Percentiles rank a stretch among this genome's conserved stretches.
phyloP scores from a whole-genome alignment of 1,140 invertebrate species.

The Vanessa tameamea region DNA sequence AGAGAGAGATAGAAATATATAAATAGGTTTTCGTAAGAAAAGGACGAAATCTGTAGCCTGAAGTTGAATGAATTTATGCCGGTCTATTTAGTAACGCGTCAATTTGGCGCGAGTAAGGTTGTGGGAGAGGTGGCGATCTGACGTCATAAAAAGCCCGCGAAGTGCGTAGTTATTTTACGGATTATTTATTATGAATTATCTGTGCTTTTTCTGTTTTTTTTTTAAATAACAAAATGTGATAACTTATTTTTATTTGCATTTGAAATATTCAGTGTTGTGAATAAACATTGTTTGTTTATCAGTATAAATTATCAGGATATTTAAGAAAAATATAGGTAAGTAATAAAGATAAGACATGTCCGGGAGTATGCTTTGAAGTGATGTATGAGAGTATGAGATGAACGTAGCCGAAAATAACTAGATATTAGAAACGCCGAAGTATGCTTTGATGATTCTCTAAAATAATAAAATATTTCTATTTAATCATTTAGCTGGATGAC shows the following conservation, averaged over 20 bases:
- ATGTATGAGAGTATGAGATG: conserved; percentile 61
- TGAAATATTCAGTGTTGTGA: conserved; percentile 18
- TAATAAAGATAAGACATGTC: conserved; percentile 66
- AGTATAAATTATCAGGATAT: conserved; percentile 21
- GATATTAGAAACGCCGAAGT: conserved; percentile 41
- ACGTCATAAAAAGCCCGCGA: conserved; percentile 64
- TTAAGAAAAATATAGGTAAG: conserved; percentile 36
- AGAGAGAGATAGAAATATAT: conserved; percentile 49
- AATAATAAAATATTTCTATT: too few relatives aligned
- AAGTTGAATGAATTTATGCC: conserved; percentile 79
- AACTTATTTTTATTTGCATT: conserved; percentile 14
- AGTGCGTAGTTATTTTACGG: conserved; percentile 33
- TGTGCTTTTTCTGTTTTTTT: conserved; percentile 4
- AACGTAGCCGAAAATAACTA: conserved; percentile 59
- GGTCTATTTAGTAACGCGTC: conserved; percentile 78
- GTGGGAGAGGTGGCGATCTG: conserved; percentile 48
- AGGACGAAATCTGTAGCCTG: conserved; percentile 49
- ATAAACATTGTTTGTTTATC: neutral
- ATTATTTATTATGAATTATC: conserved; percentile 10
- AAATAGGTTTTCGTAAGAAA: conserved; percentile 32
- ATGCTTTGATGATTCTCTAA: conserved; percentile 16
- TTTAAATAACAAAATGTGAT: neutral
- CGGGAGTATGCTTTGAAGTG: conserved; percentile 56
- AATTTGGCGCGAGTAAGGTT: conserved; percentile 77
- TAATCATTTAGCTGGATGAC: too few relatives aligned